Percentiles rank a stretch among this genome's conserved stretches.
Conservation (phyloP, 2,113 vertebrate genomes). For the Brachyhypopomus gauderio region DNA sequence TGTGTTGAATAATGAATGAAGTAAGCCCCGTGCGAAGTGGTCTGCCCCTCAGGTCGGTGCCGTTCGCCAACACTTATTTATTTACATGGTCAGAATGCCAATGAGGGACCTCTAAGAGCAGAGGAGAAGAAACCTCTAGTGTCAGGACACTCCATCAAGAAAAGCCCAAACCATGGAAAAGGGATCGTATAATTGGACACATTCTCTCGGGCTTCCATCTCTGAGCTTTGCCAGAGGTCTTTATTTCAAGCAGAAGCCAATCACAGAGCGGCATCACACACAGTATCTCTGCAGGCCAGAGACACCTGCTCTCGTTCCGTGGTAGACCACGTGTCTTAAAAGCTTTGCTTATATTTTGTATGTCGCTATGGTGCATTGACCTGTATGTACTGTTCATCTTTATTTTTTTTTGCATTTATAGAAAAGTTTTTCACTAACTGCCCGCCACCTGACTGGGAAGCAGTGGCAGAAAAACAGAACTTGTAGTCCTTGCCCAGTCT, state of each 20-base stretch:
- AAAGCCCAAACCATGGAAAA: neutral
- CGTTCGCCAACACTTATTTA: conserved; percentile 17
- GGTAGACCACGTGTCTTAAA: neutral
- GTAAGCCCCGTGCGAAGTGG: conserved; percentile 24
- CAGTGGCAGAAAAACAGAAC: no score
- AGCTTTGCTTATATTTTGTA: neutral
- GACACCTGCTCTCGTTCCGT: neutral
- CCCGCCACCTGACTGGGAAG: neutral
- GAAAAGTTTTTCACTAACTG: no score
- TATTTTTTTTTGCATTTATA: no score
- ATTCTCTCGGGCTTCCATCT: neutral
- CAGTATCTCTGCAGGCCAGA: no score
- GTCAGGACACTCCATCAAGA: conserved; percentile 34
- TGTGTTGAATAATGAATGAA: conserved; percentile 39
- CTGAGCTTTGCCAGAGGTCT: conserved; percentile 31
- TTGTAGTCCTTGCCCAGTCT: neutral
- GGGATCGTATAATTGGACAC: conserved; percentile 24
- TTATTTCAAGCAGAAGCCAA: conserved; percentile 36
- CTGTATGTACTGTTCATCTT: no score
- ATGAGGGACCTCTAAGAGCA: conserved; percentile 21
- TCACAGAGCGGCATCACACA: conserved; percentile 30
- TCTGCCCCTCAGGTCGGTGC: conserved; percentile 27
- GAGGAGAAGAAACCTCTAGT: conserved; percentile 21
- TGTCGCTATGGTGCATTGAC: no score
- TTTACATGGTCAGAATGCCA: conserved; percentile 43